Conservation (phyloP, 2,113 vertebrate genomes). For the Phyllostomus discolor region DNA sequence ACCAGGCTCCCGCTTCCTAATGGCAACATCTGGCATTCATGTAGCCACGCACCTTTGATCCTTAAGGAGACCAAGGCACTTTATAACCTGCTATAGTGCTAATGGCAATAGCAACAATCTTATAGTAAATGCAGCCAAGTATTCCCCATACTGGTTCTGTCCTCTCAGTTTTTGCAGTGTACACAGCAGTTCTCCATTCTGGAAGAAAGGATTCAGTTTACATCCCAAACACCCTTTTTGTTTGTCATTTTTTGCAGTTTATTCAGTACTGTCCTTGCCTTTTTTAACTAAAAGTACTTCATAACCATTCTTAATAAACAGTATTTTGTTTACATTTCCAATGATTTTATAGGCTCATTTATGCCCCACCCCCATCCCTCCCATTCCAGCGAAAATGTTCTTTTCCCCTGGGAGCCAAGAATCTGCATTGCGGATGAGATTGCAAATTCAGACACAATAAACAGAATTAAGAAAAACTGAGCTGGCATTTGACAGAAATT, state of each 20-base stretch:
- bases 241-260: neutral
- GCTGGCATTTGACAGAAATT: constrained; percentile 91
- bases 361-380: constrained; percentile 49
- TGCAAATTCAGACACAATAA: constrained; percentile 88
- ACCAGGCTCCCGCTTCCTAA: constrained; percentile 36
- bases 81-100: constrained; percentile 27
- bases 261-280: neutral
- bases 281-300: neutral
- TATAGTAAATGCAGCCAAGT: neutral
- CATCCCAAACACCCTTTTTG: neutral
- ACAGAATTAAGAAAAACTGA: constrained; percentile 93
- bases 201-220: neutral
- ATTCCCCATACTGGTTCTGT: neutral
- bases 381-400: constrained; percentile 84
- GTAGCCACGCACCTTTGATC: constrained; percentile 47
- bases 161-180: neutral
- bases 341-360: neutral
- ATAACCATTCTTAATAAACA: constrained; percentile 51
- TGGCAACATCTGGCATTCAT: constrained; percentile 65
- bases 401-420: constrained; percentile 76
- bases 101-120: neutral
- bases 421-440: constrained; percentile 89
- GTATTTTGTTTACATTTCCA: constrained; percentile 49
- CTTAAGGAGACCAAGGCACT: constrained; percentile 34
- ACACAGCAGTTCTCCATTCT: neutral